phyloP scores from a whole-genome alignment of 2,113 vertebrate genomes.

The Lepisosteus osseus region DNA sequence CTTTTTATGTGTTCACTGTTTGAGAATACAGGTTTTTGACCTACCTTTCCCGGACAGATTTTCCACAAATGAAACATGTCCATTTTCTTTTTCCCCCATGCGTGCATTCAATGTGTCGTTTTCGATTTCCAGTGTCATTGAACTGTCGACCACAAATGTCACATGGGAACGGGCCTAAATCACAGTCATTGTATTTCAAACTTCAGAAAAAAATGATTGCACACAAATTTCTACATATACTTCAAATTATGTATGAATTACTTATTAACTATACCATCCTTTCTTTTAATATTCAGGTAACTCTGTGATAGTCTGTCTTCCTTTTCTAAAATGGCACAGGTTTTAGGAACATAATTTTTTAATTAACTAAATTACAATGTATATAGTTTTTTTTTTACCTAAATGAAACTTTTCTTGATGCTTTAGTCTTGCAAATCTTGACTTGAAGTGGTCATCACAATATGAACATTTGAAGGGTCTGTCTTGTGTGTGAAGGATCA shows the following conservation, averaged over 20 bases:
- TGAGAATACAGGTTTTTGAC: background rate
- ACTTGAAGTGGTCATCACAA: constrained; percentile 94
- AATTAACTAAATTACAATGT: too few relatives aligned
- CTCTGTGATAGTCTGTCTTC: too few relatives aligned
- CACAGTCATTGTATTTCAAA: background rate
- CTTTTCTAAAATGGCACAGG: too few relatives aligned
- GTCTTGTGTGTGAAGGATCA: constrained; percentile 95
- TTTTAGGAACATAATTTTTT: too few relatives aligned
- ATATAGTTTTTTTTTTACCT: constrained; percentile 53
- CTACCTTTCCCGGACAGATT: constrained; percentile 94
- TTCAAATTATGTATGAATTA: too few relatives aligned
- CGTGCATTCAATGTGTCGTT: constrained; percentile 94
- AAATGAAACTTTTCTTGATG: constrained; percentile 97
- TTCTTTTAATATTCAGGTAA: too few relatives aligned
- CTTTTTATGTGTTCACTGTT: too few relatives aligned
- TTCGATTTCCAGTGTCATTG: constrained; percentile 94
- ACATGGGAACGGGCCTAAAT: constrained; percentile 91
- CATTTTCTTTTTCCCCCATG: constrained; percentile 96
- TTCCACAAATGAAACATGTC: constrained; percentile 94
- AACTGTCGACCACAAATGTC: constrained; percentile 95
- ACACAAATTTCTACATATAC: too few relatives aligned
- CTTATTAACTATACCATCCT: too few relatives aligned
- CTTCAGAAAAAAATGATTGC: too few relatives aligned
- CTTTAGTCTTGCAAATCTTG: constrained; percentile 90
- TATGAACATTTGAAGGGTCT: constrained; percentile 95